These are phyloP conservation scores for Calyptomena viridis DNA, from an alignment of 2,113 vertebrate species.

Conservation along the genomic window DNA sequence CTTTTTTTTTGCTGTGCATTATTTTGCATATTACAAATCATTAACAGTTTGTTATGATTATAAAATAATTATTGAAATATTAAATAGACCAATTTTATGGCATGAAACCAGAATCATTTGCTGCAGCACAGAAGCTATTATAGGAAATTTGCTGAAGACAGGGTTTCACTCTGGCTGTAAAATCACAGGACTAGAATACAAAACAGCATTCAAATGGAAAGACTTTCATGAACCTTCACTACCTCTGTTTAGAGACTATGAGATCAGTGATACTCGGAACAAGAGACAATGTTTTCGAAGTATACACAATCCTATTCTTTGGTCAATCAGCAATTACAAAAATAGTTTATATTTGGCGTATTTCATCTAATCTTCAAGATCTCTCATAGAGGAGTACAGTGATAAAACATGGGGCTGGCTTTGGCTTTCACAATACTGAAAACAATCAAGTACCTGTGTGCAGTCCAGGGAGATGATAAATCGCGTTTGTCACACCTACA, in stretches of 20 bases:
- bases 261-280: not conserved
- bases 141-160: constrained; percentile 11
- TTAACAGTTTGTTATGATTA: not conserved
- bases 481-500: not conserved
- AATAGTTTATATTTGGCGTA: not conserved
- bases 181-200: not conserved
- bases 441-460: not conserved
- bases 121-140: not conserved
- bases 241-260: not conserved
- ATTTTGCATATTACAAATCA: not conserved
- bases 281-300: not conserved
- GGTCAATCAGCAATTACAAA: not conserved
- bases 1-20: not conserved
- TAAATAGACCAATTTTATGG: not conserved
- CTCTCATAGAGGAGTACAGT: not conserved
- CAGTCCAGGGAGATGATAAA: not conserved
- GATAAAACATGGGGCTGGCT: not conserved
- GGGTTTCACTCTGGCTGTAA: not conserved
- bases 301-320: not conserved
- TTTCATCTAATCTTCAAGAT: not conserved
- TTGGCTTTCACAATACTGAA: not conserved
- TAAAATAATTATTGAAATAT: not conserved
- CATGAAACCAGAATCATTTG: not conserved
- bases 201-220: not conserved
- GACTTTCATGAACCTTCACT: not conserved